Conservation (phyloP, 2,113 vertebrate genomes). For the Archilochus colubris region DNA sequence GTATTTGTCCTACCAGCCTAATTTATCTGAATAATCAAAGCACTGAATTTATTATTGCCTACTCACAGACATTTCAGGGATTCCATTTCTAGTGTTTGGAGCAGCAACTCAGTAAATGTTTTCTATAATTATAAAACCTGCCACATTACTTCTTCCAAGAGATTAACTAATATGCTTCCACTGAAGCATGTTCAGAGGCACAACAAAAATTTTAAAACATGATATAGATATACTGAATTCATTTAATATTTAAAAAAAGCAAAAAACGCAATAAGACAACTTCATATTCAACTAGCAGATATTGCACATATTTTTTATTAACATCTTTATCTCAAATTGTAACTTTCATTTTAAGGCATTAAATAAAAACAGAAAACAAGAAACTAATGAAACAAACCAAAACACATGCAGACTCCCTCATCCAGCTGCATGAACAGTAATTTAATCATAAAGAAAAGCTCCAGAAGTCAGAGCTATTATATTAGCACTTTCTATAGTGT, state of each 20-base stretch:
- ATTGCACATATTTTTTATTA: neutral
- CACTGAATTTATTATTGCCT: neutral
- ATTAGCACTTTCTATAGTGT: neutral
- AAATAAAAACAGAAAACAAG: neutral
- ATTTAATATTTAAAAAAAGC: neutral
- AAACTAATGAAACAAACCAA: neutral
- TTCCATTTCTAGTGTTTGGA: neutral
- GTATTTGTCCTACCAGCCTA: neutral
- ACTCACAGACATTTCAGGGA: neutral
- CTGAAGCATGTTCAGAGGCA: neutral
- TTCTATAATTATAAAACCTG: neutral
- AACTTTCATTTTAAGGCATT: neutral
- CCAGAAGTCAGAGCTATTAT: neutral
- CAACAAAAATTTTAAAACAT: neutral
- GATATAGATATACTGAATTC: neutral
- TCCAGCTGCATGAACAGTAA: neutral
- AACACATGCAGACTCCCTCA: neutral
- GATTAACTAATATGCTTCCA: neutral
- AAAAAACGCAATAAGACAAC: neutral
- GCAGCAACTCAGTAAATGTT: neutral
- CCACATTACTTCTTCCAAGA: neutral
- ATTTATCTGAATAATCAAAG: neutral
- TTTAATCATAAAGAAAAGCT: neutral
- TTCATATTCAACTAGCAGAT: neutral
- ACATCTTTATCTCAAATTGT: neutral